These are phyloP conservation scores for Nerophis lumbriciformis DNA, from an alignment of 2,113 vertebrate genomes.

Conservation along the genomic window DNA sequence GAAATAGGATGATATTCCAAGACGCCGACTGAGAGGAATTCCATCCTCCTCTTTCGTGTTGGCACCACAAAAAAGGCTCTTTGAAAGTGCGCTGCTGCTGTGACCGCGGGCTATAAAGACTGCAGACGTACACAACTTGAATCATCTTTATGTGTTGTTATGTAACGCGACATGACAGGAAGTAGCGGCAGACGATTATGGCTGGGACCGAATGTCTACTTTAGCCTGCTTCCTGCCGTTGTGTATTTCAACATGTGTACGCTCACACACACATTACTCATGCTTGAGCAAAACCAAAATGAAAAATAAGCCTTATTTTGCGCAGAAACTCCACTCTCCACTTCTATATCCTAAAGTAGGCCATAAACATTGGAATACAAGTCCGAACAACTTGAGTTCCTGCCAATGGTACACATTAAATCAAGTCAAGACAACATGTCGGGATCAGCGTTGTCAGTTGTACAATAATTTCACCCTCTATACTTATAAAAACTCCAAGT, in stretches of 20 bases:
- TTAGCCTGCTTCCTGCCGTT: background rate
- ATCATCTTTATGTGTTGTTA: background rate
- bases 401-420: no score
- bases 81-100: background rate
- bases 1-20: background rate
- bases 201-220: background rate
- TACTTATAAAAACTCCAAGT: no score
- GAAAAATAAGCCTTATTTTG: background rate
- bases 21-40: background rate
- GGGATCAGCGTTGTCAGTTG: no score
- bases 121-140: background rate
- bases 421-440: no score
- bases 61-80: background rate
- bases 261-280: background rate
- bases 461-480: no score
- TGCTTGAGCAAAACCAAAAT: background rate
- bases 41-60: background rate
- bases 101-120: background rate
- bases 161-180: background rate
- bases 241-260: background rate
- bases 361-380: no score
- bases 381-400: no score
- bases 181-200: background rate
- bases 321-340: background rate
- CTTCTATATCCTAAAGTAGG: no score